Evolutionary conservation across 2,888 invertebrate species (phyloP).

Genomic region (Nemotelus pantherinus): DNA sequence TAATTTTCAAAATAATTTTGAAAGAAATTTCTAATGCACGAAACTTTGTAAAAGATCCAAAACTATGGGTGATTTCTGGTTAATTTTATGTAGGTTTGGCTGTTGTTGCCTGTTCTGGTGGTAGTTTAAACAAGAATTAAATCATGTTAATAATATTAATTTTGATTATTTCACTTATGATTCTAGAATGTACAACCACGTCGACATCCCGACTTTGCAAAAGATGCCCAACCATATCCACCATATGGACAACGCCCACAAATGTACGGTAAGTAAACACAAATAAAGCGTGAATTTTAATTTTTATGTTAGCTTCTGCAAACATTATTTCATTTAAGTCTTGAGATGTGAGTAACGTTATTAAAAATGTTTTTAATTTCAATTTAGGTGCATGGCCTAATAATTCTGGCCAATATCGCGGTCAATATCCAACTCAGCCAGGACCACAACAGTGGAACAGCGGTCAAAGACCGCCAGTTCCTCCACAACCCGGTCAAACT

Average conservation of each 20-base stretch:
- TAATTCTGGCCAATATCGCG: constrained; percentile 66
- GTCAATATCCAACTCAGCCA: constrained; percentile 64
- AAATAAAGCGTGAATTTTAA: not conserved
- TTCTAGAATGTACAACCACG: constrained; percentile 75
- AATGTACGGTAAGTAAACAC: constrained; percentile 69
- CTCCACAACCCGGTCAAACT: constrained; percentile 55
- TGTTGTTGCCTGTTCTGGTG: too few species aligned
- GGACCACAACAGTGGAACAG: constrained; percentile 55
- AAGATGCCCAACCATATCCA: constrained; percentile 76
- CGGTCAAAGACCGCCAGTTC: constrained; percentile 58
- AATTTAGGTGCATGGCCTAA: constrained; percentile 72
- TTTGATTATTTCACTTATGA: constrained; percentile 54
- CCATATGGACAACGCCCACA: constrained; percentile 74
- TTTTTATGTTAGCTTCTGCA: too few species aligned
- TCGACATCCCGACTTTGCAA: constrained; percentile 84
- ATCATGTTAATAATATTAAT: not conserved
- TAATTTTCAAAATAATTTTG: not conserved
- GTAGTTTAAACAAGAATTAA: too few species aligned
- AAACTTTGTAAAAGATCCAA: not conserved
- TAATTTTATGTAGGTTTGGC: too few species aligned
- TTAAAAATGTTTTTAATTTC: constrained; percentile 22
- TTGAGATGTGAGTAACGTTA: too few species aligned
- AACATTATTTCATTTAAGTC: too few species aligned
- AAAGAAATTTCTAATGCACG: not conserved
- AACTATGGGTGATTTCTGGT: too few species aligned